Evolutionary conservation across 2,888 invertebrate genomes (phyloP).

Genomic region (Drosophila bunnanda): DNA sequence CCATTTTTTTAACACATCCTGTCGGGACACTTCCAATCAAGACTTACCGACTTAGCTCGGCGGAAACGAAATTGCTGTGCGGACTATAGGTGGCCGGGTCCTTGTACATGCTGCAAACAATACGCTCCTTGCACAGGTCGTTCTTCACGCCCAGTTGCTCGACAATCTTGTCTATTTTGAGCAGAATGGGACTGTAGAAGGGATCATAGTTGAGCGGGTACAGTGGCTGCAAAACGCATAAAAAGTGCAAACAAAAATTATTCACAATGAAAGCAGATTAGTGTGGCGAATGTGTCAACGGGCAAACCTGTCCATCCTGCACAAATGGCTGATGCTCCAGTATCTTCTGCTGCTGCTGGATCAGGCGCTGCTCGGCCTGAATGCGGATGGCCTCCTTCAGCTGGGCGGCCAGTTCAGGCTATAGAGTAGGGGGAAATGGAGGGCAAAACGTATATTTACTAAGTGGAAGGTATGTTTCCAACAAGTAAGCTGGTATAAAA

Average conservation of each 20-base stretch:
- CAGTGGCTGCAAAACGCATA: constrained; percentile 74
- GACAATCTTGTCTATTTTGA: constrained; percentile 91
- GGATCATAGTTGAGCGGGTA: constrained; percentile 85
- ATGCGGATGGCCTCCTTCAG: constrained; percentile 86
- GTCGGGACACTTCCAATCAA: background rate
- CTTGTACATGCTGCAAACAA: constrained; percentile 93
- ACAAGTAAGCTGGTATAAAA: too few species aligned
- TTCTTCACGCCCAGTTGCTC: constrained; percentile 89
- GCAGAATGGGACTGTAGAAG: constrained; percentile 92
- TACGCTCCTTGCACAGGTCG: constrained; percentile 90
- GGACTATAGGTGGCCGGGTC: constrained; percentile 93
- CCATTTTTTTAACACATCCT: background rate
- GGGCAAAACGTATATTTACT: too few species aligned
- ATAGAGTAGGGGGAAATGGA: background rate
- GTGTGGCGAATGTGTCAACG: background rate
- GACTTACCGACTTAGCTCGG: constrained; percentile 94
- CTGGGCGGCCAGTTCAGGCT: constrained; percentile 85
- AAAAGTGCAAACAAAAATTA: constrained; percentile 13
- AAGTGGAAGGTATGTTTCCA: background rate
- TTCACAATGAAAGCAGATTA: constrained; percentile 14
- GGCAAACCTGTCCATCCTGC: constrained; percentile 83
- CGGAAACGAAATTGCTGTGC: constrained; percentile 94
- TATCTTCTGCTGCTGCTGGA: constrained; percentile 87
- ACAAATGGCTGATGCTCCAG: constrained; percentile 85
- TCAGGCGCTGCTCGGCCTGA: constrained; percentile 86